Evolutionary conservation across 2,888 invertebrate species (phyloP), one percentile per base, ranked within the genome.

Genomic region (Nipponacmea schrenckii): DNA sequence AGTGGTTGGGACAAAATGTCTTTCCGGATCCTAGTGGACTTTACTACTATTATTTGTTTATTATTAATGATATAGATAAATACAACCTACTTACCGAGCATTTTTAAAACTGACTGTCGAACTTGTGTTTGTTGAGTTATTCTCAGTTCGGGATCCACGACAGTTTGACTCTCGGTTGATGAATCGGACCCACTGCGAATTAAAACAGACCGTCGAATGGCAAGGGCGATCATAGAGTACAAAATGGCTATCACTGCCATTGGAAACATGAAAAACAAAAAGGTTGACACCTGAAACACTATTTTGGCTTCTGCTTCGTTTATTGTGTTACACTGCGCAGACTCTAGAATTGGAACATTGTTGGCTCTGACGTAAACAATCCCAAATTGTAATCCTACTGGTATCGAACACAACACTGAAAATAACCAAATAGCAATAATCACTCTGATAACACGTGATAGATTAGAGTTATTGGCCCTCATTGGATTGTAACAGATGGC

Each of bases 401-500:
- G 95, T 93, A 70, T 93, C 90, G 82, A 93, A 90, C 82, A 95
- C 88, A 87, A 48, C 1, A 86, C 81, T 1, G 95, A 94, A 68
- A 94, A 88, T 10, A 94, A 86, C 96, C 96, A 96, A 81, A 96
- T 94, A 7, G 92, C 89, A 27, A 95, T 88, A 62, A 97, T 94
- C 79, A 94, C 93, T 80, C 94, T 93, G 68, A 95, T 92, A 1
- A 95, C 95, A 72, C 96, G 91, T 39, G 94, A 93, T 56, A 96
- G 90, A 82, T 95, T 94, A 95, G 91, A 95, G 93, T 62, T 27
- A 86, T 95, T 95, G 2, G 93, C 93, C 84, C 93, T 91, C 83
- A 96, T 94, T 0, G 96, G 94, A 0, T 96, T 96, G 85, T 94
- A 93, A 84, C 95, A 95, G 81, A 95, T 95, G 70, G 95, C 95